Conservation (phyloP, 1,140 invertebrate species). For the Trichonephila clavata region DNA sequence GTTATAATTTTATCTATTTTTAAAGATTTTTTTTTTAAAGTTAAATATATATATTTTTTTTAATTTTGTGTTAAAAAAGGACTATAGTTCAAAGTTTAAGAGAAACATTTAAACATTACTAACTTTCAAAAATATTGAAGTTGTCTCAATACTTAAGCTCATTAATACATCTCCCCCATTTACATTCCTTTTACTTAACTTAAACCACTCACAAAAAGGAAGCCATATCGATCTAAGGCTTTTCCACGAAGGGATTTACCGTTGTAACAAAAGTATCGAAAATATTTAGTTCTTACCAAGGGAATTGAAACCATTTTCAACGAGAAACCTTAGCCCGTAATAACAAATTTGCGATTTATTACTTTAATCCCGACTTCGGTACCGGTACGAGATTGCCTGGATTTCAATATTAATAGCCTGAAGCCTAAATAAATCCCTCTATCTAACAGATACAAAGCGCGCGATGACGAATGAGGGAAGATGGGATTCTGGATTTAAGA, state of each 20-base stretch:
- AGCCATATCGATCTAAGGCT: neutral
- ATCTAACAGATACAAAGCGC: constrained; percentile 41
- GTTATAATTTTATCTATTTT: too few species aligned
- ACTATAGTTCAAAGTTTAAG: too few species aligned
- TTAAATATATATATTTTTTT: too few species aligned
- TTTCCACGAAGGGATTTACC: neutral
- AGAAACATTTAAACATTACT: too few species aligned
- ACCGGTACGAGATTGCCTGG: constrained; percentile 26
- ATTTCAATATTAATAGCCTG: constrained; percentile 68
- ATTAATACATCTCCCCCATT: too few species aligned
- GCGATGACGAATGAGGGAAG: constrained; percentile 51
- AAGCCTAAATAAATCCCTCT: constrained; percentile 62
- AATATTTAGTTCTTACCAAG: neutral
- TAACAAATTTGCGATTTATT: constrained; percentile 63
- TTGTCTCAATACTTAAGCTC: too few species aligned
- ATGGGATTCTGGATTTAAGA: constrained; percentile 59
- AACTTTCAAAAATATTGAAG: too few species aligned
- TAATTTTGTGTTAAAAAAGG: too few species aligned
- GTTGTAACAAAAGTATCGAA: neutral
- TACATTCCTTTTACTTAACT: too few species aligned
- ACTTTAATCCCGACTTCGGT: constrained; percentile 49
- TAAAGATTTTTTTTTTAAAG: too few species aligned
- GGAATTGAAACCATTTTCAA: neutral
- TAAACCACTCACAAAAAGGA: neutral
- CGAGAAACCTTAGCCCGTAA: neutral